Base-by-base conservation (phyloP, 1,140 invertebrate species). In the Bombus pascuorum region DNA sequence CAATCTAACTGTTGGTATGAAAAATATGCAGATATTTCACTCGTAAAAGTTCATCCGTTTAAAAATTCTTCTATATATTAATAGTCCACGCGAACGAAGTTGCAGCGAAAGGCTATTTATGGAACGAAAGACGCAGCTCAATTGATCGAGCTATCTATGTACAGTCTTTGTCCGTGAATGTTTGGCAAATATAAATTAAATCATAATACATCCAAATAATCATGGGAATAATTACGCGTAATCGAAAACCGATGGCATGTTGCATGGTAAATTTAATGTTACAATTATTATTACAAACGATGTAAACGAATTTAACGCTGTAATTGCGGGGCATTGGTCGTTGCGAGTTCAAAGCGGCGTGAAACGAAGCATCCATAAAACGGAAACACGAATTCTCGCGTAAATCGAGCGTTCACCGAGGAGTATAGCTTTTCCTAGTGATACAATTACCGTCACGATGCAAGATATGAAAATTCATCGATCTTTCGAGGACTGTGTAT, bases 241-340 rank as follows among this genome's bases (percentile, higher is more conserved):
- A 76, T 87, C 22, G 39, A 62, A 42, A 83, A 62, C 62, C 78
- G 32, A 79, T 74, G 34, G 18, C n/a, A 9, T 39, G 68, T 77
- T 62, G 62, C 39, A 39, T 44, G 57, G 8, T 65, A 28, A 42
- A 76, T 72, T 66, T 47, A 47, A 66, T n/a, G 42, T 44, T n/a
- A 44, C 18, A 53, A 53, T 28, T 25, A 66, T 82, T 37, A 65
- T 75, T 66, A 12, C 37, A 37, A 80, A 70, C 34, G 37, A 65
- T 65, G 25, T 68, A 79, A 68, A 68, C 44, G 32, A 70, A 80
- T 79, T 79, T 68, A 47, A 47, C 65, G 42, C 0, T 47, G 42
- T 37, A 70, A 80, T 80, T 80, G 15, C 42, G 44, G 15, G 25
- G 13, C 44, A 37, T 3, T 4, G 65, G 10, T 32, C 22, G 2